phyloP scores from a whole-genome alignment of 2,113 vertebrate genomes.

The Pandion haliaetus region DNA sequence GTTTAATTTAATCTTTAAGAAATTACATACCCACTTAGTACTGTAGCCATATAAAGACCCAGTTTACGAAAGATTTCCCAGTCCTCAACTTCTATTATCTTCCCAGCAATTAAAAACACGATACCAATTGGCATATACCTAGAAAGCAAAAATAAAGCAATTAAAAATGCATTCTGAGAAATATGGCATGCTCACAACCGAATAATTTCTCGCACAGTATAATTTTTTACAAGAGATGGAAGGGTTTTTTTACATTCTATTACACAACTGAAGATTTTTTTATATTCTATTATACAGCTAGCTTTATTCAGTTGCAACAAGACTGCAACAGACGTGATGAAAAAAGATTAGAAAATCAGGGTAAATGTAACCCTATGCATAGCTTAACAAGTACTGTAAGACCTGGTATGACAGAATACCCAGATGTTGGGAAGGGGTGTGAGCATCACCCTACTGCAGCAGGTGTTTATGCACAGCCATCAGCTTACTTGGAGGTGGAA shows the following conservation, averaged over 20 bases:
- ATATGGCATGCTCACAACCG: background rate
- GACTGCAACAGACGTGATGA: background rate
- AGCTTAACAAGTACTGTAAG: background rate
- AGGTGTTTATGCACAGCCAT: background rate
- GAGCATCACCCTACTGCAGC: background rate
- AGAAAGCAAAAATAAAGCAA: conserved; percentile 55
- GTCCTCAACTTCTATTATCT: conserved; percentile 96
- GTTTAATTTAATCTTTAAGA: background rate
- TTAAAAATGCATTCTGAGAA: background rate
- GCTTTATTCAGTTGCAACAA: background rate
- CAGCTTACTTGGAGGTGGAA: background rate
- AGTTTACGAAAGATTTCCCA: conserved; percentile 98
- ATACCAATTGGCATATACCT: conserved; percentile 98
- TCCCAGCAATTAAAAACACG: conserved; percentile 94
- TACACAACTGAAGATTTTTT: background rate
- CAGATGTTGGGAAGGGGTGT: background rate
- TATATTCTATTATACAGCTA: background rate
- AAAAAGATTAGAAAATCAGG: background rate
- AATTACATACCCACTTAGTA: conserved; percentile 90
- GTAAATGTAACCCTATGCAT: background rate
- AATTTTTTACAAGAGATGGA: background rate
- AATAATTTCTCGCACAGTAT: background rate
- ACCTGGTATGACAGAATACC: background rate
- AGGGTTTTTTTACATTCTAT: background rate
- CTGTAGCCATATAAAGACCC: conserved; percentile 97